Conservation (phyloP, 2,113 vertebrate species). For the Prolemur simus region DNA sequence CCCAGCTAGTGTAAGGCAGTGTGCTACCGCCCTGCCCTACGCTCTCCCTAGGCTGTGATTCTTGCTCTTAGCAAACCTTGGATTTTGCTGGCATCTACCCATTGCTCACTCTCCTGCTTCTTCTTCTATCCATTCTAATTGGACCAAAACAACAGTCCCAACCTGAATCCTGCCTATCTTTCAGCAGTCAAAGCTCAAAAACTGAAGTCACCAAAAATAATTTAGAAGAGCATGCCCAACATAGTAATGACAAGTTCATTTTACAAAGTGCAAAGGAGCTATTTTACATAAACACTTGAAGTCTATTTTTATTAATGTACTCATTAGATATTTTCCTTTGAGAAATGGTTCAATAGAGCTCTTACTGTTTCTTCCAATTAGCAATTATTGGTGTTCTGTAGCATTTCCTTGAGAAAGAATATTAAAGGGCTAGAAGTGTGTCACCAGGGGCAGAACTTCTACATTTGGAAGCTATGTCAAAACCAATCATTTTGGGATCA, state of each 20-base stretch:
- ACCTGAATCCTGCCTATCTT: not conserved
- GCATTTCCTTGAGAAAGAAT: not conserved
- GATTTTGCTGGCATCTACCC: not conserved
- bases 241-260: not conserved
- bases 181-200: not conserved
- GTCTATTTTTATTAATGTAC: conserved; percentile 37
- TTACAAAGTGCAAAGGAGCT: not conserved
- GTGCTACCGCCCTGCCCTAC: not conserved
- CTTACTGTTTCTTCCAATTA: conserved; percentile 11
- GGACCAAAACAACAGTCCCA: not conserved
- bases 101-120: not conserved
- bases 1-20: not conserved
- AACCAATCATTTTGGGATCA: not conserved
- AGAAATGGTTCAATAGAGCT: conserved; percentile 32
- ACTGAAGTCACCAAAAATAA: not conserved
- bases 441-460: not conserved
- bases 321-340: conserved; percentile 37
- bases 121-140: not conserved
- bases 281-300: not conserved
- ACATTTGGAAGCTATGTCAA: not conserved
- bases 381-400: not conserved
- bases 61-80: not conserved
- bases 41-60: not conserved
- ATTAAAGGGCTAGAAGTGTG: not conserved
- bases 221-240: not conserved